Evolutionary conservation across 1,140 invertebrate genomes (phyloP), one percentile per base, ranked within the genome.

Genomic region (Drosophila lini): DNA sequence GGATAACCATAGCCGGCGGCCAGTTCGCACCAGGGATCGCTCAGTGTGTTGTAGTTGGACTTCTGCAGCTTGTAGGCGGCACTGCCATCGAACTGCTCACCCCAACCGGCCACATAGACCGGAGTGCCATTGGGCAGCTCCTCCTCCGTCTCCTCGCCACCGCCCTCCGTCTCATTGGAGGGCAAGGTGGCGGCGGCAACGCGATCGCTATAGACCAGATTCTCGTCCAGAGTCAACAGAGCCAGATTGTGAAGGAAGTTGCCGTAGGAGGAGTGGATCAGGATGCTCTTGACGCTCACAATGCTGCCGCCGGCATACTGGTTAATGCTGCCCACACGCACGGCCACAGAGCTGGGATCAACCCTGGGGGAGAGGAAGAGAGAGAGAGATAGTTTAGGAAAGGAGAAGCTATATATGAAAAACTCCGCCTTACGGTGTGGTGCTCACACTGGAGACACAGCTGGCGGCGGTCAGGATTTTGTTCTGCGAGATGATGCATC

Each of bases 181-280:
- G 88, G 82, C 58, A 93, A 42, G 0, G 36, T 11, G 9, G 92
- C 83, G 5, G 74, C 75, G 16, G 91, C 81, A 7, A 94, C 83
- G 28, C 83, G 92, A 0, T 84, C 50, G 6, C 5, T 75, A 22
- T 90, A 93, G 16, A 19, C 28, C 19, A 94, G 60, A 0, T 78
- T 28, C 28, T 74, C 11, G 4, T 79, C 63, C 0, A 94, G 53
- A 6, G 80, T 82, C 25, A 94, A 57, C 2, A 94, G 61, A 9
- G 92, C 93, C 11, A 95, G 64, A 47, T 95, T 94, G 48, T 94
- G 93, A 34, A 78, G 2, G 0, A 93, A 63, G 2, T 90, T 64
- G 19, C 88, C 91, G 55, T 92, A 94, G 0, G 85, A 73, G 11
- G 85, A 32, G 58, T 95, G 94, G n/a, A 92, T 91, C 5, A 44